These are phyloP conservation scores for Exocentrus adspersus DNA, from an alignment of 2,888 invertebrate species.

Conservation along the genomic window DNA sequence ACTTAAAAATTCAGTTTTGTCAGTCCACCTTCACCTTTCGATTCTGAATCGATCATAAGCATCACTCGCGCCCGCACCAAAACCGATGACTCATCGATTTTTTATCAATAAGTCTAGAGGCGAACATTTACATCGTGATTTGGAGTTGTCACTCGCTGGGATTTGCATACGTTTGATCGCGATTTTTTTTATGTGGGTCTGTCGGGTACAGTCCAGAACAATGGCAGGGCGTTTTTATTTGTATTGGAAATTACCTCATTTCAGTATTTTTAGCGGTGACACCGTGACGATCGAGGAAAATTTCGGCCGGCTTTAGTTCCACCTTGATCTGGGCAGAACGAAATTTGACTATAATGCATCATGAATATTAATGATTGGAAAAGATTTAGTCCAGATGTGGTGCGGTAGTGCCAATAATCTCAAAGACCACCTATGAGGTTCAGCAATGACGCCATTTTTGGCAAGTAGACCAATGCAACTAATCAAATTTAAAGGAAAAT, in stretches of 20 bases:
- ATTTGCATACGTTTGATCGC: conserved; percentile 12
- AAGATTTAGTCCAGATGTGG: neutral
- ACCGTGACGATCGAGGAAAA: no score
- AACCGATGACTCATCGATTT: conserved; percentile 20
- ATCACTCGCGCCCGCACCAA: no score
- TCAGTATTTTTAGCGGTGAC: conserved; percentile 22
- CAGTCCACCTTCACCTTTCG: no score
- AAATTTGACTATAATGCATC: neutral
- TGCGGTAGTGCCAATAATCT: neutral
- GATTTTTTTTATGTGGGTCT: conserved; percentile 3
- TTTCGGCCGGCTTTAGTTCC: no score
- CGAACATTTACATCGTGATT: conserved; percentile 16
- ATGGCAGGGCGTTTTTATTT: conserved; percentile 23
- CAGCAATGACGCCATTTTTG: no score
- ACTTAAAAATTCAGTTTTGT: no score
- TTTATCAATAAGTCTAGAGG: conserved; percentile 10
- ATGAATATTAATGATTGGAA: neutral
- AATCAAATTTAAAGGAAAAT: no score
- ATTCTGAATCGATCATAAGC: no score
- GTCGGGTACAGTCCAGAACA: conserved; percentile 1
- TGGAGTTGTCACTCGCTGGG: conserved; percentile 14
- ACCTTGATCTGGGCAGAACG: no score
- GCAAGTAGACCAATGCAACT: no score
- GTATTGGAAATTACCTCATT: conserved; percentile 22
- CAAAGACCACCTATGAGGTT: no score